Percentiles rank a stretch among this genome's conserved stretches.
Evolutionary conservation across 2,113 vertebrate genomes (phyloP).

Genomic region (Pseudois nayaur): DNA sequence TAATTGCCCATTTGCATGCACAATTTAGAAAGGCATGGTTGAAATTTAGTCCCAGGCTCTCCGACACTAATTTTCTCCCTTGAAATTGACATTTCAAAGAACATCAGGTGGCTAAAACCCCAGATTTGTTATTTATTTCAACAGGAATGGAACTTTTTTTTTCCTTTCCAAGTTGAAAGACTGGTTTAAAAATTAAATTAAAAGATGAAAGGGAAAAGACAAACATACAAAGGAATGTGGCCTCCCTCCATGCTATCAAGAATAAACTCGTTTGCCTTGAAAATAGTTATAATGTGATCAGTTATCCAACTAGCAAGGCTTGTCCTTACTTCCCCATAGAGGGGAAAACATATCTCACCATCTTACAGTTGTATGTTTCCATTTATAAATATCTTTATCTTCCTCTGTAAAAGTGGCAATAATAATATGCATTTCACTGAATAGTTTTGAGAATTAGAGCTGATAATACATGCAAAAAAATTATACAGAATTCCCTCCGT

Average conservation of each 20-base stretch:
- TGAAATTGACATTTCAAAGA: conserved; percentile 74
- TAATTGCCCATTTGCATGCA: conserved; percentile 74
- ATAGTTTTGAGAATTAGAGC: not conserved
- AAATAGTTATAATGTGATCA: not conserved
- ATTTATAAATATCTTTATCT: not conserved
- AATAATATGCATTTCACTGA: not conserved
- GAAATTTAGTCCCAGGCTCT: conserved; percentile 70
- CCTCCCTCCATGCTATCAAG: not conserved
- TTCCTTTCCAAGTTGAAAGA: conserved; percentile 32
- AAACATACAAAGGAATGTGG: not conserved
- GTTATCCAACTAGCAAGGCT: not conserved
- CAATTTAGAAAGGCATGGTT: conserved; percentile 66
- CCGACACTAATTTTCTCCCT: conserved; percentile 68
- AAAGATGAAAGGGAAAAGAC: conserved; percentile 31
- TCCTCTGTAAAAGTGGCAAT: not conserved
- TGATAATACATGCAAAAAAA: not conserved
- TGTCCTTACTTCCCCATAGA: not conserved
- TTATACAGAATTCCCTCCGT: not conserved
- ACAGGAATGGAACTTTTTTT: conserved; percentile 22
- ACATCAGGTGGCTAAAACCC: conserved; percentile 64
- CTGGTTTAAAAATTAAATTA: conserved; percentile 33
- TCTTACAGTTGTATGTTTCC: not conserved
- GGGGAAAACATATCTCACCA: not conserved
- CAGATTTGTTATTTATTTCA: conserved; percentile 66
- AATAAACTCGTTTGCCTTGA: not conserved